Evolutionary conservation across 1,140 invertebrate species (phyloP).

Genomic region (Drosophila punjabiensis): DNA sequence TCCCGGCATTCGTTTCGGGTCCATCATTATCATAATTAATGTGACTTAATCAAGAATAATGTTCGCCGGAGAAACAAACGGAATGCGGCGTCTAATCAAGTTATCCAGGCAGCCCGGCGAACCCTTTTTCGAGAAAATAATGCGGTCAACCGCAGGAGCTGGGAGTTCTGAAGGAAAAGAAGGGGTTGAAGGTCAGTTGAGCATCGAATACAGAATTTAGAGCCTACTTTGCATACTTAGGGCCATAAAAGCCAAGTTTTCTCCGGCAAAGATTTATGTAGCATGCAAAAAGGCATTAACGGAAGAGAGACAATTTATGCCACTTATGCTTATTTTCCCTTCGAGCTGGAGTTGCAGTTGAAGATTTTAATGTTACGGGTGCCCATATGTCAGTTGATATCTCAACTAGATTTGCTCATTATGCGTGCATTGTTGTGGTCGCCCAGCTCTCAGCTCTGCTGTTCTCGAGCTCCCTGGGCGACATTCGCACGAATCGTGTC

Average conservation of each 20-base stretch:
- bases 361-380: constrained; percentile 52
- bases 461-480: constrained; percentile 41
- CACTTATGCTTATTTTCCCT: constrained; percentile 20
- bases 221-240: constrained; percentile 67
- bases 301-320: constrained; percentile 23
- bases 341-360: constrained; percentile 25
- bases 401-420: constrained; percentile 64
- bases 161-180: neutral
- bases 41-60: constrained; percentile 85
- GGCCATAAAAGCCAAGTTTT: constrained; percentile 73
- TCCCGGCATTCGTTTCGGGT: constrained; percentile 65
- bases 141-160: constrained; percentile 78
- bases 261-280: constrained; percentile 74
- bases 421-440: constrained; percentile 77
- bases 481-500: constrained; percentile 74
- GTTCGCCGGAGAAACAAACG: constrained; percentile 50
- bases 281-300: constrained; percentile 62
- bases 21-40: constrained; percentile 85
- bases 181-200: constrained; percentile 76
- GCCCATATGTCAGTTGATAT: constrained; percentile 50
- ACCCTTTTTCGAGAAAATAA: constrained; percentile 56
- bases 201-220: constrained; percentile 26
- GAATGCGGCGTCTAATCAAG: constrained; percentile 61
- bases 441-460: neutral
- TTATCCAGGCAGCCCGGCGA: constrained; percentile 40